phyloP scores from a whole-genome alignment of 2,888 invertebrate species.

The Quadroppia sp. region DNA sequence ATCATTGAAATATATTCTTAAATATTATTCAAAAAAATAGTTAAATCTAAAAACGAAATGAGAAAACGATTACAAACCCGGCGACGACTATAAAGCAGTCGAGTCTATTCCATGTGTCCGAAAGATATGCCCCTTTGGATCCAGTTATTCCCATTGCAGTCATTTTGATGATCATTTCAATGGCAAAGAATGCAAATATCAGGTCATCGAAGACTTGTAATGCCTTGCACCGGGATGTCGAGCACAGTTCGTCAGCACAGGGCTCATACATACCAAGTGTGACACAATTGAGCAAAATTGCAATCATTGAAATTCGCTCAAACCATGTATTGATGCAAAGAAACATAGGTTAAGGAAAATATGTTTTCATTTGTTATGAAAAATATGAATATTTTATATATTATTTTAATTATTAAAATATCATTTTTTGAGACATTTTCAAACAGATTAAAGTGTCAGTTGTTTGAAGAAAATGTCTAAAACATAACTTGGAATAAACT shows the following conservation, averaged over 20 bases:
- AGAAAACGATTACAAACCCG: conserved; percentile 63
- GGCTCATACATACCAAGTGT: conserved; percentile 99
- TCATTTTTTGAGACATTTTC: too few species aligned
- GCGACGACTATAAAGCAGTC: conserved; percentile 97
- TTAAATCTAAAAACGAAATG: too few species aligned
- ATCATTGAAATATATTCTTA: too few species aligned
- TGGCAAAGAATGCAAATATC: conserved; percentile 95
- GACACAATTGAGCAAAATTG: conserved; percentile 95
- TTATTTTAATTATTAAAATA: too few species aligned
- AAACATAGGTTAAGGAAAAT: conserved; percentile 34
- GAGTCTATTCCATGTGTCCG: conserved; percentile 97
- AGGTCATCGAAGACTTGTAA: conserved; percentile 91
- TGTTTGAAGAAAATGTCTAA: too few species aligned
- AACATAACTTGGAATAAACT: too few species aligned
- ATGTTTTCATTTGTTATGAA: not conserved
- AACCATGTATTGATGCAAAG: conserved; percentile 71
- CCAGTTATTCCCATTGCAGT: conserved; percentile 96
- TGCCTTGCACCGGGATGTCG: conserved; percentile 54
- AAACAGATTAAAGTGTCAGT: too few species aligned
- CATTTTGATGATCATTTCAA: conserved; percentile 98
- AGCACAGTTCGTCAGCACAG: conserved; percentile 87
- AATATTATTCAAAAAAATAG: too few species aligned
- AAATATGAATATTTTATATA: too few species aligned
- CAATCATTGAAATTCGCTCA: conserved; percentile 96
- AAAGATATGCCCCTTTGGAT: conserved; percentile 81